These are phyloP conservation scores for Parapristionchus giblindavisi DNA, from an alignment of 2,888 invertebrate species.

Conservation along the genomic window DNA sequence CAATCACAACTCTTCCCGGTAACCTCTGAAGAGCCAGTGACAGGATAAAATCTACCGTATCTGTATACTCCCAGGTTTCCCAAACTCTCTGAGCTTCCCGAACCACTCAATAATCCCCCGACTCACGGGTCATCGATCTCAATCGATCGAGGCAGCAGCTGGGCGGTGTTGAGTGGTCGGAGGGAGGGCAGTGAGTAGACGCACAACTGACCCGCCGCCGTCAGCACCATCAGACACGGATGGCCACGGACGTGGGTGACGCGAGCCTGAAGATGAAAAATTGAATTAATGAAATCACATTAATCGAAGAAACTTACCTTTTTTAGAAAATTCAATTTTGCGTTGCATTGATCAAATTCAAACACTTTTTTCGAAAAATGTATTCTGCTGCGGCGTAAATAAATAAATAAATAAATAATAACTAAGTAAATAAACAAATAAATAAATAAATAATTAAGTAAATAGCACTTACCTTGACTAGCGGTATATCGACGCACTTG, in stretches of 20 bases:
- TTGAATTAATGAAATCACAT: background rate
- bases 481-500: constrained; percentile 61
- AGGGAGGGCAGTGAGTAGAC: constrained; percentile 95
- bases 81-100: background rate
- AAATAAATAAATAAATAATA: background rate
- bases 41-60: too few species aligned
- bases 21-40: too few species aligned
- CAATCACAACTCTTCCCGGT: too few species aligned
- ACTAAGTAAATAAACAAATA: background rate
- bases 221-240: constrained; percentile 63
- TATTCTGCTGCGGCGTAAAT: background rate
- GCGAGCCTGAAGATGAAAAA: constrained; percentile 44
- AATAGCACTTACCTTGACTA: constrained; percentile 56
- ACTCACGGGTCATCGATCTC: constrained; percentile 68
- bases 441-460: background rate
- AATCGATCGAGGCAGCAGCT: constrained; percentile 82
- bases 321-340: background rate
- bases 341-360: background rate
- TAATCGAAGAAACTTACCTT: background rate
- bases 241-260: constrained; percentile 63
- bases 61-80: background rate
- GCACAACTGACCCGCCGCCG: constrained; percentile 74
- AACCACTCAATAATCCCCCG: background rate
- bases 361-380: too few species aligned
- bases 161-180: constrained; percentile 87